phyloP scores from a whole-genome alignment of 2,888 invertebrate genomes.

The Eugnorisma glareosa region DNA sequence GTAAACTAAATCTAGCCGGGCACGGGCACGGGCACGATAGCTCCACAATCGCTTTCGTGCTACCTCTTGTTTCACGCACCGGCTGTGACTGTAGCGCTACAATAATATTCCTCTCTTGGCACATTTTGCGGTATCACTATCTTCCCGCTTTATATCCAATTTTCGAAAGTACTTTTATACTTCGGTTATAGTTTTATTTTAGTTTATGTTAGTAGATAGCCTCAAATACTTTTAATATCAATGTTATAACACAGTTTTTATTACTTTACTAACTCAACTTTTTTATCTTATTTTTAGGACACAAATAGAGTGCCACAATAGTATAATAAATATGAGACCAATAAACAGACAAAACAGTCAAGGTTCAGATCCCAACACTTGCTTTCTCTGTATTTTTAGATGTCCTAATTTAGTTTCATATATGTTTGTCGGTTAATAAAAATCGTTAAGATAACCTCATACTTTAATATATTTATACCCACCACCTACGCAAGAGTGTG shows the following conservation, averaged over 20 bases:
- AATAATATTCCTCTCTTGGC: conserved; percentile 71
- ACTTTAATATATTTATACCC: conserved; percentile 9
- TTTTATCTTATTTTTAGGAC: conserved; percentile 17
- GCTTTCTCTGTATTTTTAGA: conserved; percentile 2
- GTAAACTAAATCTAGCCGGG: conserved; percentile 81
- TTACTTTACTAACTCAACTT: conserved; percentile 12
- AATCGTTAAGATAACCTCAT: conserved; percentile 1
- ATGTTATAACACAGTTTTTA: conserved; percentile 19
- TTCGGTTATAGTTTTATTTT: conserved; percentile 30
- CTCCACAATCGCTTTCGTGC: conserved; percentile 78
- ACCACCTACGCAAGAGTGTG: background rate
- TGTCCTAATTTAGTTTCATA: background rate
- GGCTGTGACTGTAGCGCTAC: conserved; percentile 77
- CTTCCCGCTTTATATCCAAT: conserved; percentile 48
- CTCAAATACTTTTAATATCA: conserved; percentile 31
- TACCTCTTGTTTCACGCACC: conserved; percentile 84
- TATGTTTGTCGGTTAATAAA: background rate
- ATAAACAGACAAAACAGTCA: background rate
- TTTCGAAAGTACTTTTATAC: conserved; percentile 48
- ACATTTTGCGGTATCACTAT: conserved; percentile 59
- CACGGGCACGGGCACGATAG: conserved; percentile 75
- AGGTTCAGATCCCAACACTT: background rate
- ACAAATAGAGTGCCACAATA: background rate
- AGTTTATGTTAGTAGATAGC: conserved; percentile 21
- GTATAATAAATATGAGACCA: conserved; percentile 3